These are phyloP conservation scores for Pseudomugil gertrudae DNA, from an alignment of 2,797 vertebrate genomes.

Conservation along the genomic window DNA sequence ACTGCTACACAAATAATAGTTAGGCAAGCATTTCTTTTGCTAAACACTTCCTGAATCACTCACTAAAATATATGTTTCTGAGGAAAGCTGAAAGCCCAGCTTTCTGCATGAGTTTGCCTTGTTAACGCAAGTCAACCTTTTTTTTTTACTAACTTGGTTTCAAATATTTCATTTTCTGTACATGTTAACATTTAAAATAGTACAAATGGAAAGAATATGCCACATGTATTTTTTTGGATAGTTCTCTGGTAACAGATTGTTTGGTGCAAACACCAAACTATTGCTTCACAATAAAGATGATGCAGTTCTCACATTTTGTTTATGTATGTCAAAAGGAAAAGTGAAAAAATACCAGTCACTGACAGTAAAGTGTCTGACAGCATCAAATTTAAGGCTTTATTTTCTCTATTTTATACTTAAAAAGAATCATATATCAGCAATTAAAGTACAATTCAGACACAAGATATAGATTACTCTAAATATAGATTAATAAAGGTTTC, in stretches of 20 bases:
- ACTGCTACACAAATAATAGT: constrained; percentile 42
- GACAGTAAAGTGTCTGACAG: constrained; percentile 36
- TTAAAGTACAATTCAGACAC: constrained; percentile 16
- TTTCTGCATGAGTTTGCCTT: constrained; percentile 26
- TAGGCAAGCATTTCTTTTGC: constrained; percentile 45
- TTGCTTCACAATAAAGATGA: constrained; percentile 27
- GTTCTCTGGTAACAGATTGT: constrained; percentile 53
- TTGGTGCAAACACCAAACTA: constrained; percentile 64
- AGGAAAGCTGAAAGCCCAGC: constrained; percentile 36
- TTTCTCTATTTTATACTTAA: constrained; percentile 30
- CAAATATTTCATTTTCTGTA: background rate
- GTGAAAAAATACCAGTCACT: constrained; percentile 34
- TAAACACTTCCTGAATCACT: constrained; percentile 57
- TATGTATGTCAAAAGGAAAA: constrained; percentile 45
- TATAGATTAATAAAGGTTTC: background rate
- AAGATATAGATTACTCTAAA: background rate
- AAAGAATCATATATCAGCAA: constrained; percentile 11
- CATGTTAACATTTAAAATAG: background rate
- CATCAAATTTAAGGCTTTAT: constrained; percentile 33
- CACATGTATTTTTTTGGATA: constrained; percentile 69
- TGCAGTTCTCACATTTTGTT: constrained; percentile 39
- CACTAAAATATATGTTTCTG: constrained; percentile 47
- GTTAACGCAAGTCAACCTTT: constrained; percentile 24
- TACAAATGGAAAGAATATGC: constrained; percentile 35
- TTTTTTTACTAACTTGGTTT: background rate